phyloP scores from a whole-genome alignment of 2,888 invertebrate species.

The Myopa tessellatipennis region DNA sequence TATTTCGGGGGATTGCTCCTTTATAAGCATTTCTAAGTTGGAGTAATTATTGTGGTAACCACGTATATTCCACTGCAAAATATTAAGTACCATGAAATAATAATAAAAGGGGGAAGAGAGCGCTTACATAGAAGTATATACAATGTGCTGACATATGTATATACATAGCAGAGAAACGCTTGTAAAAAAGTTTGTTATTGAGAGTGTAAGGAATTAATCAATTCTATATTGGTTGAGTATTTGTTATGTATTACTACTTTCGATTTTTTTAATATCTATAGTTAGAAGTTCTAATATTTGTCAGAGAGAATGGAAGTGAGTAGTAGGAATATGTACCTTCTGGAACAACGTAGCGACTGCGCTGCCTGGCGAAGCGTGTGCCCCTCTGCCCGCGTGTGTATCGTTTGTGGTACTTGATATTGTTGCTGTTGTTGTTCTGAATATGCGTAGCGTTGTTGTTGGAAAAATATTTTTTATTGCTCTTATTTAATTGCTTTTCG shows the following conservation, averaged over 20 bases:
- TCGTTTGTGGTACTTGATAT: too few relatives aligned
- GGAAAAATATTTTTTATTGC: too few relatives aligned
- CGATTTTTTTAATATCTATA: neutral
- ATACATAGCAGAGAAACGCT: neutral
- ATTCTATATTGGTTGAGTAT: neutral
- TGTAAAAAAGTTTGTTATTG: neutral
- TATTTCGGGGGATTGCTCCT: neutral
- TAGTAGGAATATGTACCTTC: too few relatives aligned
- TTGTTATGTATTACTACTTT: neutral
- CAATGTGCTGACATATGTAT: too few relatives aligned
- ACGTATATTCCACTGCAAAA: neutral
- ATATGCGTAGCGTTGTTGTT: too few relatives aligned
- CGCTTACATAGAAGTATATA: neutral
- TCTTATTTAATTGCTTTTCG: too few relatives aligned
- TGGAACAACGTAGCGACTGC: too few relatives aligned
- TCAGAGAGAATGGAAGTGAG: neutral
- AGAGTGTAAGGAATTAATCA: too few relatives aligned
- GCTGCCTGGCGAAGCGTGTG: too few relatives aligned
- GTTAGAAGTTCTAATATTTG: neutral
- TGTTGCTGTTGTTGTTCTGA: too few relatives aligned
- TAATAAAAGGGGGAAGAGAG: neutral
- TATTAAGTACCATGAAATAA: neutral
- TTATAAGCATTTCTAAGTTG: neutral
- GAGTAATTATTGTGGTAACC: neutral
- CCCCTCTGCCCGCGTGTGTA: too few relatives aligned